Evolutionary conservation across 2,888 invertebrate genomes (phyloP).

Genomic region (Lissonota sp.): DNA sequence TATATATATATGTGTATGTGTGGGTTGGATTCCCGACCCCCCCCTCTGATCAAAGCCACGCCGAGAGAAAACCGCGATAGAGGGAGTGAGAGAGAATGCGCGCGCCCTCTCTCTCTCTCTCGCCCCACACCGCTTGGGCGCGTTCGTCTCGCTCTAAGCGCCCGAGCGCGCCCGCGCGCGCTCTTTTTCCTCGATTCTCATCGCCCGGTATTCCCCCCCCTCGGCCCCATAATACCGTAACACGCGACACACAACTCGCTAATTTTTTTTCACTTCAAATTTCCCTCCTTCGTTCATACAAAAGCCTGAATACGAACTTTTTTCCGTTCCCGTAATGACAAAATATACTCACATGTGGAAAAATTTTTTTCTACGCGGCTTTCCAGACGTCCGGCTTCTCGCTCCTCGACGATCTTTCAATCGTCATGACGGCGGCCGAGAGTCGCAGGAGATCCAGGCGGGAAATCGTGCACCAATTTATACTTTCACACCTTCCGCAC

Average conservation of each 20-base stretch:
- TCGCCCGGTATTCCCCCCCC: constrained; percentile 55
- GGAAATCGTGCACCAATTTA: constrained; percentile 2
- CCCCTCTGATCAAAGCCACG: constrained; percentile 69
- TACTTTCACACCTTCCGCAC: not conserved
- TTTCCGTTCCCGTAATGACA: not conserved
- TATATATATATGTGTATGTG: constrained; percentile 45
- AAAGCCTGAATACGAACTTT: not conserved
- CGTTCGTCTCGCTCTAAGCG: constrained; percentile 42
- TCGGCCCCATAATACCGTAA: constrained; percentile 51
- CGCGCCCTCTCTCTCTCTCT: constrained; percentile 25
- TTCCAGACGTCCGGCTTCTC: constrained; percentile 73
- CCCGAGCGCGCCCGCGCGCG: constrained; percentile 47
- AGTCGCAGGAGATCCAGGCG: constrained; percentile 19
- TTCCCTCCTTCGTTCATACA: too few relatives aligned
- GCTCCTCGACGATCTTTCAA: constrained; percentile 72
- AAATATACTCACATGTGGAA: constrained; percentile 75
- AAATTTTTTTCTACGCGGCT: constrained; percentile 70
- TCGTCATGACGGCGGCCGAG: constrained; percentile 76
- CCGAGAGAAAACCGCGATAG: constrained; percentile 63
- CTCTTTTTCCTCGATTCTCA: constrained; percentile 26
- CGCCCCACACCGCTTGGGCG: not conserved
- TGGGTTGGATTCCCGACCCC: constrained; percentile 66
- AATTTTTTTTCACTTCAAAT: not conserved
- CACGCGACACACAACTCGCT: constrained; percentile 59
- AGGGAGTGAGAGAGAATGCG: constrained; percentile 51